Percentiles rank a stretch among this genome's conserved stretches.
These are phyloP conservation scores for Paramacrobiotus metropolitanus DNA, from an alignment of 1,140 invertebrate species.

Conservation along the genomic window DNA sequence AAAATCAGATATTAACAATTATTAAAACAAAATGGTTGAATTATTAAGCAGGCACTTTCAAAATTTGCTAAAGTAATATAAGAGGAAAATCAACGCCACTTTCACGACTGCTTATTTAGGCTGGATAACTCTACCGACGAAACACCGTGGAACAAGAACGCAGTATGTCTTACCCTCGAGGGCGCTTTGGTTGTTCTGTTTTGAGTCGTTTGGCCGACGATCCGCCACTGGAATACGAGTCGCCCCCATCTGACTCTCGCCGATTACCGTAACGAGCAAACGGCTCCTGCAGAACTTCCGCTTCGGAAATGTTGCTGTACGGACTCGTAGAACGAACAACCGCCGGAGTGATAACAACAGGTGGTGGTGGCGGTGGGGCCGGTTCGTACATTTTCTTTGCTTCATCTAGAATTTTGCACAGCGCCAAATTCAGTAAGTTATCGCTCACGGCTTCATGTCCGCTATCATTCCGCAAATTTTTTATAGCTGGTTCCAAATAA, in stretches of 20 bases:
- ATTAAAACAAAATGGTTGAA: too few species aligned
- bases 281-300: conserved; percentile 6
- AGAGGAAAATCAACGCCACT: not conserved
- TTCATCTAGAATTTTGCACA: conserved; percentile 48
- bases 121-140: too few species aligned
- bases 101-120: too few species aligned
- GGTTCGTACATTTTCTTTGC: conserved; percentile 19
- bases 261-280: not conserved
- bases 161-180: too few species aligned
- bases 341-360: not conserved
- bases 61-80: conserved; percentile 7
- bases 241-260: not conserved
- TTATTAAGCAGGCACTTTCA: too few species aligned
- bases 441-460: conserved; percentile 44
- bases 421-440: conserved; percentile 44
- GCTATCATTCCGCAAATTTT: conserved; percentile 46
- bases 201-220: not conserved
- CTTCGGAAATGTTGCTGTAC: conserved; percentile 7
- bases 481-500: conserved; percentile 45
- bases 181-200: not conserved
- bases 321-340: not conserved
- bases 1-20: too few species aligned
- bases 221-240: not conserved
- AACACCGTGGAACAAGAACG: too few species aligned
- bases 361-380: not conserved